Base-by-base conservation (phyloP, 1,140 invertebrate genomes). In the Lethocerus indicus region DNA sequence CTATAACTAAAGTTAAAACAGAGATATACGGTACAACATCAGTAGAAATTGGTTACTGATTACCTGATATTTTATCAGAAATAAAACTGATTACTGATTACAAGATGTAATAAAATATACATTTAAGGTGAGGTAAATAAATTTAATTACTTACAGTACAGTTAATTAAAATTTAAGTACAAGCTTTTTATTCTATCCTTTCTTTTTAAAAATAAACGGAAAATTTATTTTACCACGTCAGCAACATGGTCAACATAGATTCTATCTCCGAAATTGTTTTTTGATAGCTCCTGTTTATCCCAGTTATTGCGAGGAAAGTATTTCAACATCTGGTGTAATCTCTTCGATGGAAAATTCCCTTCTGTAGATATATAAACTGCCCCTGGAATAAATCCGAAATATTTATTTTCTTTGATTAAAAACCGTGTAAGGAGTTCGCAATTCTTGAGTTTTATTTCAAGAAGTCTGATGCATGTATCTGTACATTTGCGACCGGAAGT, bases 291-390 rank as follows among this genome's bases (percentile, higher is more conserved):
- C 21, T 47, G 58, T 47, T n/a, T 57, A 50, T 57, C 61, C 60
- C 52, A 50, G 55, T 27, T 59, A 59, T 52, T 35, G 7, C 41
- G 45, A 27, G 53, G 55, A 32, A 57, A 57, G 25, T 40, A 37
- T 6, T 56, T 20, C 12, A 60, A 47, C 23, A 74, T 55, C 56
- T 74, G 69, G 12, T 75, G 61, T 7, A 87, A 63, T 44, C 85
- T 64, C 58, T 69, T 74, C 2, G 74, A 75, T 13, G 84, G 83
- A 67, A 87, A 87, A 16, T 59, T 60, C 64, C 76, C 73, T 66
- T 87, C 83, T 2, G 84, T 87, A 56, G 75, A 81, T 52, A 89
- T 78, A 56, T 81, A 87, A 18, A 81, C 71, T 6, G 74, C 78
- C 49, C 76, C 81, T 57, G 39, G 39, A 49, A 46, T 27, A 41